Base-by-base conservation (phyloP, 2,888 invertebrate genomes). In the Rhagium mordax region DNA sequence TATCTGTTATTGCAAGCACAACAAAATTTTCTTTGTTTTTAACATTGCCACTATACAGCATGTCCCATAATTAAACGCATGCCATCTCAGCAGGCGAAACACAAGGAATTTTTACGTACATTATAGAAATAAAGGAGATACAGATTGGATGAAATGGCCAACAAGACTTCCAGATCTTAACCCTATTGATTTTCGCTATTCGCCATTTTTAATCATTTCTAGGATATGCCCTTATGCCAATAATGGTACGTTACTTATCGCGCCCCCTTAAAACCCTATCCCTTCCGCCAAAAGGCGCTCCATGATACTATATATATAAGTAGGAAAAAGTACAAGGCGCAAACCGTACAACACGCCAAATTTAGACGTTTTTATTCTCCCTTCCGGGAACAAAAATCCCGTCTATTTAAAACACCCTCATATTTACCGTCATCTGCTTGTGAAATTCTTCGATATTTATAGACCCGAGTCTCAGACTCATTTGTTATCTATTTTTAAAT, bases 361-460 rank as follows among this genome's bases (percentile, higher is more conserved):
- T 64, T 71, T 57, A 60, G 64, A 60, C 70, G 71, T 74, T 76
- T 71, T 72, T 16, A n/a, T 15, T 48, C 33, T 18, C 65, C 65
- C 60, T 68, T 74, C 71, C 76, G 74, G 71, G 69, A 76, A 74
- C 74, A 21, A 74, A 72, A 76, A 74, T 75, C 73, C 72, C 49
- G 47, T 74, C 76, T 76, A 76, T 76, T 76, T 76, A 76, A 76
- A 74, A 76, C 76, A 76, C 75, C 77, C 77, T 74, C 74, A 72
- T 75, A 74, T 75, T 66, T 64, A 70, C 74, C 75, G 74, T 75
- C 77, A 77, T 74, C 77, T 77, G 77, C 70, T 60, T 74, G 68
- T 72, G 74, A 75, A 77, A 77, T 77, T 71, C 77, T 73, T 72
- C 68, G 65, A 61, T 77, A 77, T 77, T 75, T 77, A 73, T 77